Conservation (phyloP, 2,888 invertebrate genomes). For the Athalia circularis region DNA sequence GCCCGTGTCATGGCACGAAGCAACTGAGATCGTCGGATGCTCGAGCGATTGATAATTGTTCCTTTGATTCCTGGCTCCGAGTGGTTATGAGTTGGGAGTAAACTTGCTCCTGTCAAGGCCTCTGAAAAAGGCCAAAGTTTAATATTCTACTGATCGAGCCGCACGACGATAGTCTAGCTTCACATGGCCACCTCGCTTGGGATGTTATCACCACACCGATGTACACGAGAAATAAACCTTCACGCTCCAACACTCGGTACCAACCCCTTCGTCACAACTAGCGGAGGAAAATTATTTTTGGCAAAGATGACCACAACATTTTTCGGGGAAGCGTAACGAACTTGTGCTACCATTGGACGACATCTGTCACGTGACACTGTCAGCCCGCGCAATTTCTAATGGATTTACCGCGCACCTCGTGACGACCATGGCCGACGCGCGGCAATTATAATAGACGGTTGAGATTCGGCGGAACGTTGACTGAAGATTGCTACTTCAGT, state of each 20-base stretch:
- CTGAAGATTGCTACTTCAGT: no score
- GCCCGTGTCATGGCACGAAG: constrained; percentile 51
- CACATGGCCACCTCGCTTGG: neutral
- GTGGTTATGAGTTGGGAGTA: no score
- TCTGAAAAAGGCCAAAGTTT: neutral
- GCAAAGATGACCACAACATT: constrained; percentile 58
- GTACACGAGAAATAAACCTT: constrained; percentile 1
- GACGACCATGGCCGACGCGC: constrained; percentile 28
- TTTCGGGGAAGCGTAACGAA: constrained; percentile 58
- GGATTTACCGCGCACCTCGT: constrained; percentile 36
- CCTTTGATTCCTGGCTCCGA: no score
- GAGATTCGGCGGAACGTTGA: neutral
- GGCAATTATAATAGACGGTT: neutral
- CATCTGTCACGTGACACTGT: constrained; percentile 46
- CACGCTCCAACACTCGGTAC: constrained; percentile 22
- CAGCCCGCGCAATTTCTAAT: constrained; percentile 17
- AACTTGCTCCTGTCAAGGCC: constrained; percentile 36
- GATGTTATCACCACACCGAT: constrained; percentile 2
- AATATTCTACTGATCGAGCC: neutral
- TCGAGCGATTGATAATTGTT: neutral
- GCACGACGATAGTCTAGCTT: neutral
- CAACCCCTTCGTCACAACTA: constrained; percentile 46
- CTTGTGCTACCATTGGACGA: constrained; percentile 54
- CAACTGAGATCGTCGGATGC: neutral
- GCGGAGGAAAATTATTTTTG: constrained; percentile 56